A percentile compares a stretch with the other conserved stretches of the same genome.
Conservation (phyloP, 1,140 invertebrate genomes). For the Leptopilina clavipes region DNA sequence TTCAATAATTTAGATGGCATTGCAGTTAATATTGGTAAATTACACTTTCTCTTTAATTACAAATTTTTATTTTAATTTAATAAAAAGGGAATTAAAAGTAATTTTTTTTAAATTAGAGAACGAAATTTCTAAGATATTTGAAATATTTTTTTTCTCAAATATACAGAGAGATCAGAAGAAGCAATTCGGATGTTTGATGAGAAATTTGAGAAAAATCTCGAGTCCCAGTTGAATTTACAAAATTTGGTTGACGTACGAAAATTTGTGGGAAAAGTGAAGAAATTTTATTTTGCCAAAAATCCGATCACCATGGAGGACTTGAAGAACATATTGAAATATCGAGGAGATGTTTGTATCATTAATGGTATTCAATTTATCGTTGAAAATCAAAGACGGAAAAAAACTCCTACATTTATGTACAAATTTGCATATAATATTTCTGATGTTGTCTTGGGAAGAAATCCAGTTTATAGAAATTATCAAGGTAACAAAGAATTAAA, state of each 20-base stretch:
- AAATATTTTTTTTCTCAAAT: neutral
- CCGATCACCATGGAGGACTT: constrained; percentile 54
- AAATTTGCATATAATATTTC: constrained; percentile 65
- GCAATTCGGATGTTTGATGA: constrained; percentile 35
- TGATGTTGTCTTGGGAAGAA: constrained; percentile 39
- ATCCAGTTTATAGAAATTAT: constrained; percentile 36
- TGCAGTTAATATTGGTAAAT: constrained; percentile 64
- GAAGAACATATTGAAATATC: constrained; percentile 63
- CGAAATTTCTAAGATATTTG: neutral
- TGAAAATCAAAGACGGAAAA: constrained; percentile 62
- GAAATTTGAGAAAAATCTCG: constrained; percentile 38
- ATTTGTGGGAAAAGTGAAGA: constrained; percentile 68
- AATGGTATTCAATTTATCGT: constrained; percentile 66
- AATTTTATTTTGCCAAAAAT: constrained; percentile 73
- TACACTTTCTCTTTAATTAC: neutral
- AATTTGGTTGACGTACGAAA: constrained; percentile 24
- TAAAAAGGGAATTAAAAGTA: neutral
- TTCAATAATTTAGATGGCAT: constrained; percentile 77
- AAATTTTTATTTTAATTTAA: neutral
- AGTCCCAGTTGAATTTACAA: constrained; percentile 39
- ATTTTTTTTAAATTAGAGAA: neutral
- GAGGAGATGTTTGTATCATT: constrained; percentile 70
- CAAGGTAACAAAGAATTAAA: constrained; percentile 46
- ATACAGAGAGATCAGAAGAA: neutral
- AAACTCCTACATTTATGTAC: constrained; percentile 71